phyloP scores from a whole-genome alignment of 2,888 invertebrate genomes.

The Xanthorhoe spadicearia region DNA sequence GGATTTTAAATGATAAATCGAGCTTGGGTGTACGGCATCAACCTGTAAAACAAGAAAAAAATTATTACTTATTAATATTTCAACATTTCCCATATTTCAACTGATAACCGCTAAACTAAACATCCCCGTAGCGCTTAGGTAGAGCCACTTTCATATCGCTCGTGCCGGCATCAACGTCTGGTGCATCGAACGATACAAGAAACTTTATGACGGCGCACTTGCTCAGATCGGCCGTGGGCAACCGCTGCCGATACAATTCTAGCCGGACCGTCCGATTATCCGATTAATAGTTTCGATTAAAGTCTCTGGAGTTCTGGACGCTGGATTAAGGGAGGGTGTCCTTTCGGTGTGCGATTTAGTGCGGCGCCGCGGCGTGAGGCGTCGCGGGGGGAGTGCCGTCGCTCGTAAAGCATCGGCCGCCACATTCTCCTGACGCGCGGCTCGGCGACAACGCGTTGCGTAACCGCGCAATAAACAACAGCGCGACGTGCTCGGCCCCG shows the following conservation, averaged over 20 bases:
- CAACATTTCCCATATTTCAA: conserved; percentile 5
- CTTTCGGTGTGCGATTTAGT: conserved; percentile 84
- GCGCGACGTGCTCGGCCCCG: conserved; percentile 64
- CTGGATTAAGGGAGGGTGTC: conserved; percentile 80
- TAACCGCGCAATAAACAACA: conserved; percentile 83
- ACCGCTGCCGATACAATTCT: conserved; percentile 75
- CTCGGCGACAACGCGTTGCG: conserved; percentile 84
- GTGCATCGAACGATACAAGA: conserved; percentile 85
- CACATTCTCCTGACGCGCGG: conserved; percentile 84
- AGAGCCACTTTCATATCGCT: conserved; percentile 68
- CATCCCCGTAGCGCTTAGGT: conserved; percentile 48
- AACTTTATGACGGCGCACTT: conserved; percentile 84
- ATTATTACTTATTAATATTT: background rate
- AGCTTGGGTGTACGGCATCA: conserved; percentile 5
- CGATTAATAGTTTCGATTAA: conserved; percentile 82
- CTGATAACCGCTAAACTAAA: conserved; percentile 6
- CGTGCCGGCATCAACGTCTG: conserved; percentile 79
- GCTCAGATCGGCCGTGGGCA: conserved; percentile 75
- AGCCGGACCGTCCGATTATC: conserved; percentile 79
- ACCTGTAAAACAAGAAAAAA: background rate
- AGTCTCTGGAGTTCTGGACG: conserved; percentile 73
- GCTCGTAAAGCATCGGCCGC: conserved; percentile 84
- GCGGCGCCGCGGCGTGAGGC: conserved; percentile 83
- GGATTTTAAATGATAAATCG: background rate
- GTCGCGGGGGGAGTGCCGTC: conserved; percentile 77